phyloP scores from a whole-genome alignment of 2,797 vertebrate genomes.

The Muscicapa striata region DNA sequence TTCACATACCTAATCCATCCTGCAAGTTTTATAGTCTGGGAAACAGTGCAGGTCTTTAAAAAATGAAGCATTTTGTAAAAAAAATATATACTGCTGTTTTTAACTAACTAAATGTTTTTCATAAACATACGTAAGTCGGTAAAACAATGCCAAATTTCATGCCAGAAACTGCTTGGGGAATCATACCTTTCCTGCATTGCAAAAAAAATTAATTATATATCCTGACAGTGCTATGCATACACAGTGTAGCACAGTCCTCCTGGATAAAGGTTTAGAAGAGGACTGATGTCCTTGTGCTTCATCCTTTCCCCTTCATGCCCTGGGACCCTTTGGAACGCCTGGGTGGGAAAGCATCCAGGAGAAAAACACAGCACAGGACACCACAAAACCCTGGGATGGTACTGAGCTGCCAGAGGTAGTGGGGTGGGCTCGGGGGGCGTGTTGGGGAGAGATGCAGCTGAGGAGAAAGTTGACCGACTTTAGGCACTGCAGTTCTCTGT shows the following conservation, averaged over 20 bases:
- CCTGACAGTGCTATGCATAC: too few species aligned
- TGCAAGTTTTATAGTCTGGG: neutral
- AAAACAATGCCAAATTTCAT: neutral
- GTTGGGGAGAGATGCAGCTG: rapidly evolving
- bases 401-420: neutral
- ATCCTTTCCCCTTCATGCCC: neutral
- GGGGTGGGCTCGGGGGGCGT: rapidly evolving
- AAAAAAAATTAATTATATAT: neutral
- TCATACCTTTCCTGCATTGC: neutral
- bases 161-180: neutral
- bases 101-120: neutral
- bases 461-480: neutral
- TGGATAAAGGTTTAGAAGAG: neutral
- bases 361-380: neutral
- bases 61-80: neutral
- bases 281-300: neutral
- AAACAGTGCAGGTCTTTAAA: neutral
- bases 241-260: neutral
- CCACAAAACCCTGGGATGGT: rapidly evolving
- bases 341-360: neutral
- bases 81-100: neutral
- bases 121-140: neutral
- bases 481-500: neutral
- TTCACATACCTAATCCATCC: neutral
- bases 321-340: neutral